Conservation (phyloP, 2,797 vertebrate genomes). For the Eulemur albifrons region DNA sequence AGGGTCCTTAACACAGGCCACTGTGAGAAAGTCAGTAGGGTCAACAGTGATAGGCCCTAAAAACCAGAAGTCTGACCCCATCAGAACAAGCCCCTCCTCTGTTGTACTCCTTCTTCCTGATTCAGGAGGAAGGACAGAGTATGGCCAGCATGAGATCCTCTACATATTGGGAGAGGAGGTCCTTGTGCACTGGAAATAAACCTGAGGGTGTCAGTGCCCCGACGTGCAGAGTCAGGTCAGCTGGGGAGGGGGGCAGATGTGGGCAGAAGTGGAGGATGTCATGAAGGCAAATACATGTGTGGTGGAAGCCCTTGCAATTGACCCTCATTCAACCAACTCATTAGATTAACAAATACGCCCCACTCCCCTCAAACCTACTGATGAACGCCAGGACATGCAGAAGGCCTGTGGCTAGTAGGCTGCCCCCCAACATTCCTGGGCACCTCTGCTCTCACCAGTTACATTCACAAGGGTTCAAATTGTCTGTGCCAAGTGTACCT, state of each 20-base stretch:
- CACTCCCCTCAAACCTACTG: not conserved
- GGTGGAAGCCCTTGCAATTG: not conserved
- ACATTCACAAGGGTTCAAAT: not conserved
- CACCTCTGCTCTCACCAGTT: not conserved
- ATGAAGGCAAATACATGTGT: not conserved
- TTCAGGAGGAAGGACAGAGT: not conserved
- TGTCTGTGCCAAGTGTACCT: not conserved
- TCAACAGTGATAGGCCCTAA: not conserved
- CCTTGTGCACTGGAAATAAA: not conserved
- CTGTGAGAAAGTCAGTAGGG: not conserved
- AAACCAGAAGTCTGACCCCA: not conserved
- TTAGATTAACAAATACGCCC: not conserved
- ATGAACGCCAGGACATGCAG: not conserved
- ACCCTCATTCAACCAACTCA: not conserved
- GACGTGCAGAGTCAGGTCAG: not conserved
- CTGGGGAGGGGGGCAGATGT: not conserved
- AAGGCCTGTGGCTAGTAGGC: not conserved
- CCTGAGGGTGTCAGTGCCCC: not conserved
- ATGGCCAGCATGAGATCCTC: not conserved
- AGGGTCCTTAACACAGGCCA: not conserved
- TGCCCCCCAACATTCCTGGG: not conserved
- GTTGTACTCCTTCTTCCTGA: not conserved
- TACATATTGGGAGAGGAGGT: not conserved
- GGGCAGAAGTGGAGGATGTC: not conserved
- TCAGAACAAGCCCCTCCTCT: not conserved